These are phyloP conservation scores for Vollenhovia emeryi DNA, from an alignment of 1,140 invertebrate genomes.

Conservation along the genomic window DNA sequence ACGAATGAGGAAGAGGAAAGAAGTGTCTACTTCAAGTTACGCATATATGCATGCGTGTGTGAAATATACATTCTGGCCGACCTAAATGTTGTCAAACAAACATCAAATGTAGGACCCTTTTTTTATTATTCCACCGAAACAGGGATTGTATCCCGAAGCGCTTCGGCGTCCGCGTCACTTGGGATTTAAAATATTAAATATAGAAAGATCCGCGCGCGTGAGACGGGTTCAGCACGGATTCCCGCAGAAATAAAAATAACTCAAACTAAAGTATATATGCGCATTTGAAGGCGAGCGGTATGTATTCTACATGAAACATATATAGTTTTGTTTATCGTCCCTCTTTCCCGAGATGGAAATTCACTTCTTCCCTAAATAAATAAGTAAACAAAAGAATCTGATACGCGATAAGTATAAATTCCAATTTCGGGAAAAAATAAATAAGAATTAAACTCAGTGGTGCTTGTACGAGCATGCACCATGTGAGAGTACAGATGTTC, in stretches of 20 bases:
- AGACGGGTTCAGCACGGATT: constrained; percentile 23
- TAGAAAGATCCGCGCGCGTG: constrained; percentile 4
- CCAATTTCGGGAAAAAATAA: not conserved
- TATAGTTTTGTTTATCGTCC: constrained; percentile 22
- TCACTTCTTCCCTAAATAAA: constrained; percentile 31
- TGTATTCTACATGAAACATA: not conserved
- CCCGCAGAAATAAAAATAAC: constrained; percentile 22
- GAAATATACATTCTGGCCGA: not conserved
- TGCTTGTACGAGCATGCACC: not conserved
- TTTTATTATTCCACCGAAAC: constrained; percentile 38
- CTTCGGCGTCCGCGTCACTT: not conserved
- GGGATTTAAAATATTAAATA: constrained; percentile 53
- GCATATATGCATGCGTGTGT: not conserved
- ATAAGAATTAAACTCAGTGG: not conserved
- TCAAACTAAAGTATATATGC: not conserved
- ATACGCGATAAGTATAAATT: constrained; percentile 29
- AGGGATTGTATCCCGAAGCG: not conserved
- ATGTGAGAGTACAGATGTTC: not conserved
- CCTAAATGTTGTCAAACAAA: constrained; percentile 24
- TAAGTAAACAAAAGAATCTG: constrained; percentile 19
- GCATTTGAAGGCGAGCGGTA: not conserved
- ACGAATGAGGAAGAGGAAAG: not conserved
- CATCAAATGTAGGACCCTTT: constrained; percentile 7
- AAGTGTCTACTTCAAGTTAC: not conserved
- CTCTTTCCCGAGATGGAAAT: constrained; percentile 12